These are phyloP conservation scores for Lagenorhynchus albirostris DNA, from an alignment of 2,113 vertebrate genomes.

Conservation along the genomic window DNA sequence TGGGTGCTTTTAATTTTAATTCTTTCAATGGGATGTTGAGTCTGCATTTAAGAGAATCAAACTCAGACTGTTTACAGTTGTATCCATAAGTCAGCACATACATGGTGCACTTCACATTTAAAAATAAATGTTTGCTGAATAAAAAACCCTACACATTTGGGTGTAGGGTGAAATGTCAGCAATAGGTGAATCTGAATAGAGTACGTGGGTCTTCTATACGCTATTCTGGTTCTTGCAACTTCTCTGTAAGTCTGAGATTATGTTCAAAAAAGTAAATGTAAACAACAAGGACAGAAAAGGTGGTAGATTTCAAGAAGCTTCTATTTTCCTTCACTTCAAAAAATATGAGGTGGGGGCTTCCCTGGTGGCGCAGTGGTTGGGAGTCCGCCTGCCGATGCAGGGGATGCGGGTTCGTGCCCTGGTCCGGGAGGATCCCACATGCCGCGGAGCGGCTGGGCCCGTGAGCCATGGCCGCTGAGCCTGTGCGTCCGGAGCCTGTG, in stretches of 20 bases:
- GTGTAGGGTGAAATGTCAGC: neutral
- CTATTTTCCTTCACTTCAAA: no score
- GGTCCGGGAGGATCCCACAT: neutral
- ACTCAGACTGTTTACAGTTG: neutral
- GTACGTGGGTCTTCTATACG: neutral
- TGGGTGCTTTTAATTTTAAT: neutral
- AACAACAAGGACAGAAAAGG: no score
- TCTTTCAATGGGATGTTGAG: neutral
- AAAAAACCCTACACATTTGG: neutral
- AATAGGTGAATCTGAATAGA: no score
- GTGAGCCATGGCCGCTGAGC: no score
- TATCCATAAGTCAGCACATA: neutral
- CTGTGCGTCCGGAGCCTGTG: no score
- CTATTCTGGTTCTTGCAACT: no score
- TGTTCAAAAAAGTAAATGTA: no score
- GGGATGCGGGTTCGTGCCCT: fast-evolving
- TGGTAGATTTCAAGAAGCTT: no score
- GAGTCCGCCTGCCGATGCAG: neutral
- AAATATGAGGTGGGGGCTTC: neutral
- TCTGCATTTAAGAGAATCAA: neutral
- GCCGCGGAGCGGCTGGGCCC: no score
- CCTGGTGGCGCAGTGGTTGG: neutral
- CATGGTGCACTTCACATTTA: neutral
- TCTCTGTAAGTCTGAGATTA: no score
- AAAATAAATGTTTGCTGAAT: neutral